A percentile compares a stretch with the other conserved stretches of the same genome.
phyloP scores from a whole-genome alignment of 2,888 invertebrate genomes.

The Oligia fasciuncula region DNA sequence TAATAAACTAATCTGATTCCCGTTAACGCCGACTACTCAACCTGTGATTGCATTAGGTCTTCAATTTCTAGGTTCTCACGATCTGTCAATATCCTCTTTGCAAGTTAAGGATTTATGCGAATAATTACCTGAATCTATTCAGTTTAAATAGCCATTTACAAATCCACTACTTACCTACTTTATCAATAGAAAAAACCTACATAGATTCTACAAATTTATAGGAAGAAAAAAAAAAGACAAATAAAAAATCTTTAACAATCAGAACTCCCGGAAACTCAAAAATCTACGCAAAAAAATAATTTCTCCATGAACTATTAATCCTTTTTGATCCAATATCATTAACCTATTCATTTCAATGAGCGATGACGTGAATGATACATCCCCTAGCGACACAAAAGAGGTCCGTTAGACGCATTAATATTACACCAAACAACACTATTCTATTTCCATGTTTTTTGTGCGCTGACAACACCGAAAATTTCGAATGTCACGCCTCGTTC shows the following conservation, averaged over 20 bases:
- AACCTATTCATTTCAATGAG: slow-evolving; percentile 73
- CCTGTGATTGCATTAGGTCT: slow-evolving; percentile 9
- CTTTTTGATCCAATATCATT: slow-evolving; percentile 79
- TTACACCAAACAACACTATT: slow-evolving; percentile 84
- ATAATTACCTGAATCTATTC: slow-evolving; percentile 22
- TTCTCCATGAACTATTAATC: slow-evolving; percentile 70
- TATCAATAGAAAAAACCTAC: slow-evolving; percentile 22
- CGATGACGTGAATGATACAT: slow-evolving; percentile 79
- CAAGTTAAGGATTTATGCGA: slow-evolving; percentile 15
- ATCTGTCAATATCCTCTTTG: slow-evolving; percentile 15
- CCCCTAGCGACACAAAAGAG: slow-evolving; percentile 81
- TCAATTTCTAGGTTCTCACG: slow-evolving; percentile 18
- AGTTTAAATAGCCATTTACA: slow-evolving; percentile 35
- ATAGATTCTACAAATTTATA: slow-evolving; percentile 25
- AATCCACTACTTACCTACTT: slow-evolving; percentile 30
- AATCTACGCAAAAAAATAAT: slow-evolving; percentile 37
- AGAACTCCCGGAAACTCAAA: slow-evolving; percentile 52
- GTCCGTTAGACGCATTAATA: slow-evolving; percentile 88
- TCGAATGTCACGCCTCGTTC: slow-evolving; percentile 89
- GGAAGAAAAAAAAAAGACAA: slow-evolving; percentile 19
- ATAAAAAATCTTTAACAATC: neutral
- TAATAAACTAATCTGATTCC: slow-evolving; percentile 25
- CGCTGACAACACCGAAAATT: slow-evolving; percentile 81
- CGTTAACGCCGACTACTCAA: slow-evolving; percentile 7
- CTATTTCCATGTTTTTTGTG: slow-evolving; percentile 71